phyloP scores from a whole-genome alignment of 2,113 vertebrate genomes.

The Philantomba maxwellii region DNA sequence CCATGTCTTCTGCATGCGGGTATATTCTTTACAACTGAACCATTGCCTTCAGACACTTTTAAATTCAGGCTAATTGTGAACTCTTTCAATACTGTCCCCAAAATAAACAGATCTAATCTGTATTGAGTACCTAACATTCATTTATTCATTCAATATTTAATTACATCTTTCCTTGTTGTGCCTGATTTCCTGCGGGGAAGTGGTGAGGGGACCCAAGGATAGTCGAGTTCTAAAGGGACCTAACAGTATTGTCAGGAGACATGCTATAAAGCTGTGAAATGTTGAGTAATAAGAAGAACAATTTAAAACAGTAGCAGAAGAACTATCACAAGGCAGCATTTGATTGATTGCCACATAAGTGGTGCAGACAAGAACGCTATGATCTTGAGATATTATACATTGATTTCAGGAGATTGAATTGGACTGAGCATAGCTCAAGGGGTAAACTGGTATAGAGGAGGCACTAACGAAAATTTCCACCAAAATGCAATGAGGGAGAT shows the following conservation, averaged over 20 bases:
- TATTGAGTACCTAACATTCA: neutral
- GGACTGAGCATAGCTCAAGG: neutral
- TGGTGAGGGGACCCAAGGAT: neutral
- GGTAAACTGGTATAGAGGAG: neutral
- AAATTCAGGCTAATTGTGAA: neutral
- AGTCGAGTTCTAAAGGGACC: neutral
- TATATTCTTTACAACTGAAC: neutral
- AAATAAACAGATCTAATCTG: neutral
- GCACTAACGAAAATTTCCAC: conserved; percentile 1
- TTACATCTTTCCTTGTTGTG: neutral
- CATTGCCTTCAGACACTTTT: neutral
- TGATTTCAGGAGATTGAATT: conserved; percentile 33
- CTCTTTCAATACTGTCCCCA: neutral
- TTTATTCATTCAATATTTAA: conserved; percentile 12
- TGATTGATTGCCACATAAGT: conserved; percentile 13
- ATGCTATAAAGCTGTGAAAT: neutral
- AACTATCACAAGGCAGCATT: neutral
- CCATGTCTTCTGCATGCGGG: neutral
- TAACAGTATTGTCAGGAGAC: neutral
- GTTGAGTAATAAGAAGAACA: neutral
- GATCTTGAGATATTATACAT: neutral
- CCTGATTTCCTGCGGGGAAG: neutral
- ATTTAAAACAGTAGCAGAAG: conserved; percentile 8
- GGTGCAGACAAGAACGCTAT: neutral
- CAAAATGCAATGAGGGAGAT: neutral